These are phyloP conservation scores for Leptodactylus fuscus DNA, from an alignment of 2,113 vertebrate species.

Conservation along the genomic window DNA sequence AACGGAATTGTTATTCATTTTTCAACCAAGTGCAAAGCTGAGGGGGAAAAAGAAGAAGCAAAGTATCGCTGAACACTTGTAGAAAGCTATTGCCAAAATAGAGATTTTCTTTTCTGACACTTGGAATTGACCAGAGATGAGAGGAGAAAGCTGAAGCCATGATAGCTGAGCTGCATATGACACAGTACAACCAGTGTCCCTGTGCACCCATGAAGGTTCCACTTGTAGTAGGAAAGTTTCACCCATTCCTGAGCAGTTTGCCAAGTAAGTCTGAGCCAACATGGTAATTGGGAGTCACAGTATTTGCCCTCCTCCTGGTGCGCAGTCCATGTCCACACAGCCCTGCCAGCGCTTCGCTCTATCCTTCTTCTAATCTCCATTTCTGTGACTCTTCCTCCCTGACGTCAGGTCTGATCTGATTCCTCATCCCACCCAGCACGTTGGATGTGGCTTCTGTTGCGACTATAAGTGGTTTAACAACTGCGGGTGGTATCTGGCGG, in stretches of 20 bases:
- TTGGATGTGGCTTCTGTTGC: conserved; percentile 97
- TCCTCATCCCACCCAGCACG: conserved; percentile 95
- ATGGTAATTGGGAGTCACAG: conserved; percentile 50
- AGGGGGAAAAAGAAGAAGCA: not conserved
- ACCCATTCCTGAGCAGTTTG: conserved; percentile 73
- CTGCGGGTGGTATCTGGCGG: conserved; percentile 92
- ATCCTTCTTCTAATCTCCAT: conserved; percentile 90
- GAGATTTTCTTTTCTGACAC: not conserved
- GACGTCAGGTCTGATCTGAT: conserved; percentile 95
- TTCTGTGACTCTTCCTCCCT: conserved; percentile 98
- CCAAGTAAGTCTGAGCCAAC: not conserved
- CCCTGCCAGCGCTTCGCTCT: conserved; percentile 58
- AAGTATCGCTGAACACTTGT: not conserved
- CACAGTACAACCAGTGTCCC: not conserved
- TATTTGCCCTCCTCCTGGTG: conserved; percentile 33
- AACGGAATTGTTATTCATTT: not conserved
- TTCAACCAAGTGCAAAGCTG: conserved; percentile 34
- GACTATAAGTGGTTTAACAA: conserved; percentile 94
- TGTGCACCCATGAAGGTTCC: not conserved
- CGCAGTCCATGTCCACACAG: not conserved
- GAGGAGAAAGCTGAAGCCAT: not conserved
- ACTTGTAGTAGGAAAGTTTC: conserved; percentile 15
- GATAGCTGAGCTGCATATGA: not conserved
- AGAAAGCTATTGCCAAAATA: conserved; percentile 57
- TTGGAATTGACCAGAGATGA: not conserved